phyloP scores from a whole-genome alignment of 1,140 invertebrate species.

The Cardiocondyla obscurior region DNA sequence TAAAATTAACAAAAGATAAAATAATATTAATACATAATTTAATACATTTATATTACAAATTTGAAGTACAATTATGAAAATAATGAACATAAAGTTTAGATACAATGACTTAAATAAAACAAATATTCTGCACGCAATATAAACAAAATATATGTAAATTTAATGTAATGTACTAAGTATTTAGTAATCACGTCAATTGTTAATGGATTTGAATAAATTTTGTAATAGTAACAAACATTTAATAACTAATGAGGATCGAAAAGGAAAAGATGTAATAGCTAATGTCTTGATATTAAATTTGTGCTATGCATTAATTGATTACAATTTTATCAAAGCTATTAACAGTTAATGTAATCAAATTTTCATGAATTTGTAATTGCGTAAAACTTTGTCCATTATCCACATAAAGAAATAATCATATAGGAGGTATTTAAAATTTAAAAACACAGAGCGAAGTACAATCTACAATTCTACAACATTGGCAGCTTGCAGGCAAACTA shows the following conservation, averaged over 20 bases:
- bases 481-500: slow-evolving; percentile 22
- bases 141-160: slow-evolving; percentile 19
- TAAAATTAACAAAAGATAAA: slow-evolving; percentile 1
- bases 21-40: slow-evolving; percentile 45
- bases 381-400: not conserved
- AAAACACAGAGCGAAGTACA: slow-evolving; percentile 26
- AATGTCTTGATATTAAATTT: not conserved
- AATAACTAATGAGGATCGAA: not conserved
- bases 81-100: slow-evolving; percentile 21
- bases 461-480: slow-evolving; percentile 45
- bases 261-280: not conserved
- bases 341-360: slow-evolving; percentile 12
- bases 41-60: slow-evolving; percentile 46
- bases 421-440: slow-evolving; percentile 32
- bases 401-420: slow-evolving; percentile 10
- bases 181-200: slow-evolving; percentile 21
- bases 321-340: slow-evolving; percentile 4
- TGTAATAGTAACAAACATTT: not conserved
- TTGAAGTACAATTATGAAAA: slow-evolving; percentile 49
- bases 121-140: slow-evolving; percentile 18
- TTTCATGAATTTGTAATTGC: not conserved
- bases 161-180: slow-evolving; percentile 11
- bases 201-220: slow-evolving; percentile 1
- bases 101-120: slow-evolving; percentile 22
- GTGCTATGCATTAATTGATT: not conserved